Evolutionary conservation across 2,113 vertebrate species (phyloP).

Genomic region (Takifugu flavidus): DNA sequence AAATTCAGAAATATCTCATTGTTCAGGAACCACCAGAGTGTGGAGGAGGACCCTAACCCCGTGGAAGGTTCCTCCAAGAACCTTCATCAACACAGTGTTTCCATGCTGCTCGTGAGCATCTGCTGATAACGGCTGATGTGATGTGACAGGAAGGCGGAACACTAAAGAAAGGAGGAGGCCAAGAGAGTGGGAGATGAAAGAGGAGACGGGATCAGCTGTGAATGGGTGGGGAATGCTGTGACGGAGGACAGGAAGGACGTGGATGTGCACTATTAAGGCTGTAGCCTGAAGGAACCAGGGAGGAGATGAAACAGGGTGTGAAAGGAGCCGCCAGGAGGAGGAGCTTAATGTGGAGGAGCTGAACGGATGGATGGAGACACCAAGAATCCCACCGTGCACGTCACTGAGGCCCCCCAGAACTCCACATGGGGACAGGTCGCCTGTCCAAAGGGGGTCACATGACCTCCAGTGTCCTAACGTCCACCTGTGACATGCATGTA

Average conservation of each 20-base stretch:
- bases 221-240: too few relatives aligned
- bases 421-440: too few relatives aligned
- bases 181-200: constrained; percentile 59
- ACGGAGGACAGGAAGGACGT: not conserved
- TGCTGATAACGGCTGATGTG: too few relatives aligned
- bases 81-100: too few relatives aligned
- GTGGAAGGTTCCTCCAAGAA: too few relatives aligned
- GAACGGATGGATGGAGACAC: not conserved
- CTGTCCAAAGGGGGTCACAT: not conserved
- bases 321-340: too few relatives aligned
- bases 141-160: not conserved
- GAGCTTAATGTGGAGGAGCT: not conserved
- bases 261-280: constrained; percentile 12
- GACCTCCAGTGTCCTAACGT: not conserved
- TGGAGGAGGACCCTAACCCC: too few relatives aligned
- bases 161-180: not conserved
- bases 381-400: not conserved
- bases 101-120: too few relatives aligned
- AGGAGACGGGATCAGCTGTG: constrained; percentile 20
- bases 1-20: too few relatives aligned
- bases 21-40: too few relatives aligned
- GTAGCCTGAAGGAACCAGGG: constrained; percentile 25
- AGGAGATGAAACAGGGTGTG: not conserved
- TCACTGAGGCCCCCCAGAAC: too few relatives aligned
- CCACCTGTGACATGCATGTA: too few relatives aligned